Evolutionary conservation across 2,888 invertebrate genomes (phyloP).

Genomic region (Brachyopa scutellaris): DNA sequence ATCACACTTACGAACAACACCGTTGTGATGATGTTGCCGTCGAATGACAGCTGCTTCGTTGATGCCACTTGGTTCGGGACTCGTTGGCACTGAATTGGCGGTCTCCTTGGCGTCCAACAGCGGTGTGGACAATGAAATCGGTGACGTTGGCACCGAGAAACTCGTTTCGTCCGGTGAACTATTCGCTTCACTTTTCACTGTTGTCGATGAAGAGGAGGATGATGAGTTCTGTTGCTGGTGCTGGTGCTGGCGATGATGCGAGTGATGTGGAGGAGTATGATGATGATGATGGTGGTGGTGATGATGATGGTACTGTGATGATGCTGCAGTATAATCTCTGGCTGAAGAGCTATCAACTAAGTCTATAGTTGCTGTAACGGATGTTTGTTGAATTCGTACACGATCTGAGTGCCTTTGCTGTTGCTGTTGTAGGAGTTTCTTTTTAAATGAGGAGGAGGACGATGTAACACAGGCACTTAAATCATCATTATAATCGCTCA

Average conservation of each 20-base stretch:
- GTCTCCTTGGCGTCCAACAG: constrained; percentile 80
- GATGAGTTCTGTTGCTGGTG: constrained; percentile 68
- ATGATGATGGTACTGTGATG: constrained; percentile 64
- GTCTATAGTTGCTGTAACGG: constrained; percentile 65
- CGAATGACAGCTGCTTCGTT: constrained; percentile 77
- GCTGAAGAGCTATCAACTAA: constrained; percentile 59
- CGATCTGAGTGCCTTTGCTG: constrained; percentile 61
- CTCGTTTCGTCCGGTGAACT: constrained; percentile 81
- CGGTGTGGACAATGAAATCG: constrained; percentile 82
- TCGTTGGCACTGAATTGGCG: constrained; percentile 87
- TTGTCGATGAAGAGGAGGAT: constrained; percentile 80
- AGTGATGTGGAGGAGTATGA: constrained; percentile 58
- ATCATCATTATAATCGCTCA: constrained; percentile 74
- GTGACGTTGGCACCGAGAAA: constrained; percentile 82
- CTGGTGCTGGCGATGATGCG: constrained; percentile 70
- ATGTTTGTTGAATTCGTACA: constrained; percentile 65
- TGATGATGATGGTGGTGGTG: constrained; percentile 71
- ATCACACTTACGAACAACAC: constrained; percentile 82
- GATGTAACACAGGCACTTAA: constrained; percentile 74
- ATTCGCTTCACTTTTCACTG: constrained; percentile 80
- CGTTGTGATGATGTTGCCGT: constrained; percentile 83
- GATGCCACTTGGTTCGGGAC: constrained; percentile 83
- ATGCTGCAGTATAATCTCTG: constrained; percentile 45
- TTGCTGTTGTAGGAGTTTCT: constrained; percentile 63
- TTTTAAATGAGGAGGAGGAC: constrained; percentile 74